Evolutionary conservation across 2,113 vertebrate genomes (phyloP).

Genomic region (Gambusia holbrooki): DNA sequence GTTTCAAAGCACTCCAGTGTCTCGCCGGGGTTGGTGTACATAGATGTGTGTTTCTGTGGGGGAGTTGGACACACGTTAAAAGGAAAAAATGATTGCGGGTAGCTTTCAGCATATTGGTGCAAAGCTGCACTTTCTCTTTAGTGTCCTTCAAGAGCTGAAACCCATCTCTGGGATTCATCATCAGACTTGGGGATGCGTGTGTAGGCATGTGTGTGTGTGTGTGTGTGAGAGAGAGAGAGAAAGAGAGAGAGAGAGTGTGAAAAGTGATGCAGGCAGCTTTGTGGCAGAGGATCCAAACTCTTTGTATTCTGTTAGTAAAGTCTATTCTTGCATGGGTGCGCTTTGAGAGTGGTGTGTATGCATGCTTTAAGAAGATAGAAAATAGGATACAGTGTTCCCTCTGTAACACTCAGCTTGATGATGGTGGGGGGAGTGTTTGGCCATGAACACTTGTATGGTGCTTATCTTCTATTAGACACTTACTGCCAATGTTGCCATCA

Average conservation of each 20-base stretch:
- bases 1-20: constrained; percentile 25
- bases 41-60: constrained; percentile 5
- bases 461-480: constrained; percentile 78
- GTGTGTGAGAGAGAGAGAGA: no score
- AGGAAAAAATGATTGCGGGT: constrained; percentile 53
- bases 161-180: constrained; percentile 52
- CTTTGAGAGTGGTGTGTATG: neutral
- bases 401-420: constrained; percentile 53
- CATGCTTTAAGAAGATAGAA: constrained; percentile 26
- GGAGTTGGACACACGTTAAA: constrained; percentile 23
- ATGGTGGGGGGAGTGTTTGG: constrained; percentile 53
- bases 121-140: constrained; percentile 62
- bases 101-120: constrained; percentile 57
- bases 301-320: constrained; percentile 23
- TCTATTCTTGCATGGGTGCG: constrained; percentile 20
- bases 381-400: constrained; percentile 45
- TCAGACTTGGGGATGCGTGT: constrained; percentile 10
- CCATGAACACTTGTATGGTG: constrained; percentile 63
- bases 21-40: constrained; percentile 2
- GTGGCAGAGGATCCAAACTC: constrained; percentile 55
- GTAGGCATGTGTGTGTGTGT: neutral
- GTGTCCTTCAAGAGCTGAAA: constrained; percentile 52
- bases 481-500: constrained; percentile 68
- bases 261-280: constrained; percentile 59
- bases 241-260: neutral